Evolutionary conservation across 2,113 vertebrate species (phyloP).

Genomic region (Ardeotis arabs): DNA sequence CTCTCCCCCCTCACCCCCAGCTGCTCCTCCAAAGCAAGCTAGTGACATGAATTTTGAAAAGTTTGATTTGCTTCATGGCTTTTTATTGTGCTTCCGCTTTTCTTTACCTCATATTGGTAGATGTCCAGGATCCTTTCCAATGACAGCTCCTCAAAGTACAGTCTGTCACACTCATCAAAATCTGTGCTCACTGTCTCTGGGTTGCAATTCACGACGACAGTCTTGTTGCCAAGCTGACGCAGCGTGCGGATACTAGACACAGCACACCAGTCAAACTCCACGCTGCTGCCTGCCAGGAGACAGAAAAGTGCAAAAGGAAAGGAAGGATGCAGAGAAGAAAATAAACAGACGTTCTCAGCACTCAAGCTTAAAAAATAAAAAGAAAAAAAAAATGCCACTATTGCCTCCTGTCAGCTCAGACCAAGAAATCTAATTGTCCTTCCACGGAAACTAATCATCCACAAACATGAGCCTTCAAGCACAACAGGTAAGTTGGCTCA

Average conservation of each 20-base stretch:
- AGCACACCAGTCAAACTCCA: constrained; percentile 98
- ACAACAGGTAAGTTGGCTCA: neutral
- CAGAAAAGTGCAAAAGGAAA: neutral
- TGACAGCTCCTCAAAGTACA: constrained; percentile 96
- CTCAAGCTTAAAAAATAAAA: neutral
- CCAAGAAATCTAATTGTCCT: neutral
- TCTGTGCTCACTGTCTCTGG: constrained; percentile 97
- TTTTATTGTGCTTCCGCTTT: neutral
- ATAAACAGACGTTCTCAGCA: neutral
- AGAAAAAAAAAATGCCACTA: neutral
- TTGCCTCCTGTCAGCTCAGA: neutral
- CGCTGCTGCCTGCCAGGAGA: constrained; percentile 88
- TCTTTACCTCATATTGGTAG: constrained; percentile 89
- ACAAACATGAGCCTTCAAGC: neutral
- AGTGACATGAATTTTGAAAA: constrained; percentile 18
- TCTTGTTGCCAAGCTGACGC: constrained; percentile 88
- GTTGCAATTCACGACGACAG: constrained; percentile 94
- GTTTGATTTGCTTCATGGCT: neutral
- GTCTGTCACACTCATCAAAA: constrained; percentile 96
- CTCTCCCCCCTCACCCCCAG: neutral
- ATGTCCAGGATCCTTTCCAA: constrained; percentile 95
- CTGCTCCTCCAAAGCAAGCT: neutral
- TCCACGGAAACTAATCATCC: neutral
- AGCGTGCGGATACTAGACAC: constrained; percentile 92
- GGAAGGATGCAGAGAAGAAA: neutral